These are phyloP conservation scores for Monopis laevigella DNA, from an alignment of 2,888 invertebrate genomes.

Conservation along the genomic window DNA sequence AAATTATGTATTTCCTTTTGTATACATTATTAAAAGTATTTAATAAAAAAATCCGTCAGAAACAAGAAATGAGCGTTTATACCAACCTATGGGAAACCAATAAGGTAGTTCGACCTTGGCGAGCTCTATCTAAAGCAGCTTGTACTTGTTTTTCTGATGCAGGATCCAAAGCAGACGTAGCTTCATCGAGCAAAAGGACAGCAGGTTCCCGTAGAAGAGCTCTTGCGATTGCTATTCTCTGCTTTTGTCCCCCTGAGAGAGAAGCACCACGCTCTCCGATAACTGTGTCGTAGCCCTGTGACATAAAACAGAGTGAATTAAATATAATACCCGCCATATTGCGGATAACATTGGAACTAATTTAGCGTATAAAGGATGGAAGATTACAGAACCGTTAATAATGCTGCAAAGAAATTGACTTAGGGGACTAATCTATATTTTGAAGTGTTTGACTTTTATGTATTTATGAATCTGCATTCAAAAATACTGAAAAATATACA, in stretches of 20 bases:
- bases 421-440: too few species aligned
- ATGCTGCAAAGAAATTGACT: too few species aligned
- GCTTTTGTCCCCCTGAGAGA: constrained; percentile 85
- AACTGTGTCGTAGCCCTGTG: constrained; percentile 76
- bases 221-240: constrained; percentile 84
- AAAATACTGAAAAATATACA: too few species aligned
- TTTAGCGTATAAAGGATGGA: too few species aligned
- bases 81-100: constrained; percentile 74
- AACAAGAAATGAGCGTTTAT: too few species aligned
- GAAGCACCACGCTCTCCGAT: constrained; percentile 85
- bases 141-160: constrained; percentile 84
- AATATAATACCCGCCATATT: not conserved
- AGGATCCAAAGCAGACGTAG: constrained; percentile 85
- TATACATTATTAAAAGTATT: too few species aligned
- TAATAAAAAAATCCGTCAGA: too few species aligned
- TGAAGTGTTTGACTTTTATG: too few species aligned
- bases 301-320: constrained; percentile 12
- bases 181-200: constrained; percentile 80
- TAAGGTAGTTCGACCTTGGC: constrained; percentile 77
- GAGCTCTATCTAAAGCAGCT: constrained; percentile 77
- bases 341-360: too few species aligned
- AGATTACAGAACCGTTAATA: too few species aligned
- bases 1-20: too few species aligned
- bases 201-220: constrained; percentile 80
- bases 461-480: too few species aligned